Evolutionary conservation across 2,113 vertebrate genomes (phyloP).

Genomic region (Bungarus multicinctus): DNA sequence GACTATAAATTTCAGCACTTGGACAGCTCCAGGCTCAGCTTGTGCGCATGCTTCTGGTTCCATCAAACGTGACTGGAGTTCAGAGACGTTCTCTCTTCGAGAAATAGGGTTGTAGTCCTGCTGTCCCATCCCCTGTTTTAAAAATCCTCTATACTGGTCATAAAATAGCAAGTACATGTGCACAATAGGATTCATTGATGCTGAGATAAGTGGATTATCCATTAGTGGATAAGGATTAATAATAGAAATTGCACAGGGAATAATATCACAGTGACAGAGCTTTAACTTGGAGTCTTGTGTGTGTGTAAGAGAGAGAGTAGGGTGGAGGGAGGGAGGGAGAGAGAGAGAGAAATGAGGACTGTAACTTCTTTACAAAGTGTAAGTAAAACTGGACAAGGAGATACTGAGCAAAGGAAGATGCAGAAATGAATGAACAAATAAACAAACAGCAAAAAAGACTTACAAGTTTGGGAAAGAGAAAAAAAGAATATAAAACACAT

Average conservation of each 20-base stretch:
- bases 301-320: not conserved
- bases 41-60: conserved; percentile 78
- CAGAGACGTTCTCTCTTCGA: conserved; percentile 5
- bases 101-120: not conserved
- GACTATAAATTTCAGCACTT: conserved; percentile 79
- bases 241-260: not conserved
- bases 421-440: not conserved
- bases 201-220: not conserved
- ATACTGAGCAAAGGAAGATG: not conserved
- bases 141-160: not conserved
- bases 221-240: not conserved
- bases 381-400: not conserved
- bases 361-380: not conserved
- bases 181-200: not conserved
- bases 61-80: conserved; percentile 69
- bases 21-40: conserved; percentile 77
- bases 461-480: not conserved
- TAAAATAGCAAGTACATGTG: not conserved
- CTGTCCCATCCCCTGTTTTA: not conserved
- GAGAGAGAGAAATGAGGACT: not conserved
- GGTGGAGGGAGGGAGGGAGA: not conserved
- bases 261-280: not conserved
- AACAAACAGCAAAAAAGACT: not conserved
- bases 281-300: not conserved
- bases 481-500: not conserved